A percentile compares a stretch with the other conserved stretches of the same genome.
Conservation (phyloP, 2,888 invertebrate genomes). For the Nudaria mundana region DNA sequence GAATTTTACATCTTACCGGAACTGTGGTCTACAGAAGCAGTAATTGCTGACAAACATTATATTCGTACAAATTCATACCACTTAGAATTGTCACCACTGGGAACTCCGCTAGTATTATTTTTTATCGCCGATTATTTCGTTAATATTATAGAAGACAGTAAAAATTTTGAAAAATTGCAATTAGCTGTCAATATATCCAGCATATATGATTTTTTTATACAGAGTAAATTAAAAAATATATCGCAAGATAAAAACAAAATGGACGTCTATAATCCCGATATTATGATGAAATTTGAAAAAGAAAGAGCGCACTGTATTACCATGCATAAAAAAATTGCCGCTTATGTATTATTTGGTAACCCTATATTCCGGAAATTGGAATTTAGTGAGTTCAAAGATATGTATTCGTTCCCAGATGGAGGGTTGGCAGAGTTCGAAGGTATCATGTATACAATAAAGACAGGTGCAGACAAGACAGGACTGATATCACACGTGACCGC, state of each 20-base stretch:
- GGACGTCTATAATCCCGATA: constrained; percentile 11
- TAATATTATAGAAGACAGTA: constrained; percentile 3
- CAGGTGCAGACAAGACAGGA: constrained; percentile 4
- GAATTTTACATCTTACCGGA: not conserved
- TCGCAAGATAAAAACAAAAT: constrained; percentile 17
- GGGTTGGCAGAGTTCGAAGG: not conserved
- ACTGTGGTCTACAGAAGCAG: not conserved
- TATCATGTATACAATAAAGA: not conserved
- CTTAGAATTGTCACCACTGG: not conserved
- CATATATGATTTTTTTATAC: constrained; percentile 18
- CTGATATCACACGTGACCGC: not conserved
- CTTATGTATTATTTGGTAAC: constrained; percentile 5
- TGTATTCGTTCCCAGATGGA: not conserved
- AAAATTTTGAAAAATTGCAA: constrained; percentile 5
- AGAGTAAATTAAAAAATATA: constrained; percentile 15
- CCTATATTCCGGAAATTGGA: not conserved
- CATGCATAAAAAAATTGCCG: constrained; percentile 18
- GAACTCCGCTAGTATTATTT: constrained; percentile 16
- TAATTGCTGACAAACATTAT: not conserved
- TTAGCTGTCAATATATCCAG: constrained; percentile 8
- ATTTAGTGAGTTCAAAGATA: constrained; percentile 3
- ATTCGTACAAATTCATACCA: not conserved
- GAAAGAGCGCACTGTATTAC: constrained; percentile 10
- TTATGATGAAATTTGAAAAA: constrained; percentile 7
- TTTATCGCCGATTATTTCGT: constrained; percentile 16